Evolutionary conservation across 1,140 invertebrate species (phyloP).

Genomic region (Nasonia vitripennis): DNA sequence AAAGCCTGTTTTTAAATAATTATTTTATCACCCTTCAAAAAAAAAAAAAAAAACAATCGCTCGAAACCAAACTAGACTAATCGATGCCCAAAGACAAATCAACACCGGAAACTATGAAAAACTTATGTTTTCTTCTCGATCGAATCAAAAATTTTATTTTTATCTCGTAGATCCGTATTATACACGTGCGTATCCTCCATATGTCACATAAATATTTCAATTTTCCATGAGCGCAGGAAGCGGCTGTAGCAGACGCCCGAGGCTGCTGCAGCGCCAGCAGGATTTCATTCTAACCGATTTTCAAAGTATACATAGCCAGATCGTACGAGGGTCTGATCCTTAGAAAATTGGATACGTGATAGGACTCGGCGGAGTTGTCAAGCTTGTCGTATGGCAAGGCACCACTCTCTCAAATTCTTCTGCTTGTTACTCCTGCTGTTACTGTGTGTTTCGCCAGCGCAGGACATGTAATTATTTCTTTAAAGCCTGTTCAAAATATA

Average conservation of each 20-base stretch:
- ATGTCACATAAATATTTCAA: slow-evolving; percentile 46
- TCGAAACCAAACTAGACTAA: neutral
- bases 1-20: too few relatives aligned
- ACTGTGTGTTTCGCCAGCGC: neutral
- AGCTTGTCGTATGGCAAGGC: neutral
- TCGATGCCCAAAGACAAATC: neutral
- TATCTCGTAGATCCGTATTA: slow-evolving; percentile 2
- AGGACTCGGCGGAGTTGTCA: slow-evolving; percentile 63
- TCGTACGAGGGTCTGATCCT: slow-evolving; percentile 67
- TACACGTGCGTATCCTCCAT: neutral
- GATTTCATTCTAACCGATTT: slow-evolving; percentile 66
- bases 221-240: slow-evolving; percentile 30
- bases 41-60: too few relatives aligned
- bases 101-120: neutral
- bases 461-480: neutral
- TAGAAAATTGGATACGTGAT: slow-evolving; percentile 74
- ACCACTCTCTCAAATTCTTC: neutral
- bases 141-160: slow-evolving; percentile 20
- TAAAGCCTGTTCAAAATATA: too few relatives aligned
- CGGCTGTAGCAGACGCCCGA: neutral
- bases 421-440: neutral
- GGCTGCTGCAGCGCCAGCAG: neutral
- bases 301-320: slow-evolving; percentile 62
- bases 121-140: neutral
- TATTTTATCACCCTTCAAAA: too few relatives aligned